Percentiles rank a stretch among this genome's conserved stretches.
Evolutionary conservation across 2,888 invertebrate genomes (phyloP).

Genomic region (Drosophila ustulata): DNA sequence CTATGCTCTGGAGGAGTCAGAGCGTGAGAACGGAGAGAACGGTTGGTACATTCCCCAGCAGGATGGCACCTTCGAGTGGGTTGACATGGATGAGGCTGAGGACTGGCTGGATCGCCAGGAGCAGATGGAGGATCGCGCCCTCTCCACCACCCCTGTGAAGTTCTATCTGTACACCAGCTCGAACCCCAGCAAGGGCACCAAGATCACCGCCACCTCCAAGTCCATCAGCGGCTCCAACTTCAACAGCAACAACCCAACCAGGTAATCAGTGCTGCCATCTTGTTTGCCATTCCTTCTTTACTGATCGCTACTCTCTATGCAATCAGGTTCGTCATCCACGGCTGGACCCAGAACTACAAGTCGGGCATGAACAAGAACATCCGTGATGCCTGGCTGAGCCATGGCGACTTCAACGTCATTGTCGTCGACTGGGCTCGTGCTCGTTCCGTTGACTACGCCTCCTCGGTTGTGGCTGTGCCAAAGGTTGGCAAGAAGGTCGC

Average conservation of each 20-base stretch:
- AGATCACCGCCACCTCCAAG: slow-evolving; percentile 54
- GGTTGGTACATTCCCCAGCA: slow-evolving; percentile 72
- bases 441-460: slow-evolving; percentile 86
- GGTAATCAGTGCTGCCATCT: slow-evolving; percentile 18
- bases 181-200: slow-evolving; percentile 63
- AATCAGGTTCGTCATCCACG: slow-evolving; percentile 85
- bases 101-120: slow-evolving; percentile 49
- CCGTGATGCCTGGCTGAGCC: slow-evolving; percentile 86
- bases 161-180: slow-evolving; percentile 75
- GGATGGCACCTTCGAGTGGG: slow-evolving; percentile 68
- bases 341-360: slow-evolving; percentile 87
- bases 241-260: slow-evolving; percentile 60
- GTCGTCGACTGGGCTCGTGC: slow-evolving; percentile 88
- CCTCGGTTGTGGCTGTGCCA: slow-evolving; percentile 85
- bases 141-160: slow-evolving; percentile 52
- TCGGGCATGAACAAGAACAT: slow-evolving; percentile 80
- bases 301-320: neutral
- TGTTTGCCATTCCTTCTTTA: no score
- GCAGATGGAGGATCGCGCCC: slow-evolving; percentile 35
- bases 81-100: slow-evolving; percentile 63
- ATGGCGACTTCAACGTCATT: slow-evolving; percentile 87
- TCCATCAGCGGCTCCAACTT: slow-evolving; percentile 64
- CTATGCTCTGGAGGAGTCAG: slow-evolving; percentile 54
- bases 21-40: slow-evolving; percentile 71
- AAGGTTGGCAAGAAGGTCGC: slow-evolving; percentile 78